Evolutionary conservation across 2,797 vertebrate species (phyloP), one percentile per base, ranked within the genome.

Genomic region (Lepus oiostolus): DNA sequence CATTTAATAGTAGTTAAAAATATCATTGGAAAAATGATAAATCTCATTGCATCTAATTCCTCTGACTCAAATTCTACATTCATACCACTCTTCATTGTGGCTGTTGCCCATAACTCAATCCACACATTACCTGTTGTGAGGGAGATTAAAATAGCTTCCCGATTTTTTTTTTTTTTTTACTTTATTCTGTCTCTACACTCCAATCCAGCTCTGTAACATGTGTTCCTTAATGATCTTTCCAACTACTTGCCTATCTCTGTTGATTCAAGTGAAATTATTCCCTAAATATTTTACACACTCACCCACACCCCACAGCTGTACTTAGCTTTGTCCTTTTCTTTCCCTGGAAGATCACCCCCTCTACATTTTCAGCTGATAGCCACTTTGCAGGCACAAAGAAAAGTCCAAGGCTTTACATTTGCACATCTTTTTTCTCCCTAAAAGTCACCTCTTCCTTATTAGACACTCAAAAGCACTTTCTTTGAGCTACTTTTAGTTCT

Each of bases 401-500:
- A 81, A 87, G 28, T 38, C 12, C 21, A 70, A 6, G 30, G 19
- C 38, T 90, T 84, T 86, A 17, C 9, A 21, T 30, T 35, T n/a
- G 17, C 22, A 26, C 9, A 11, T 80, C 47, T 52, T 76, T 74
- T 42, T 88, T 74, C 52, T 28, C 4, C 42, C 9, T 19, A 21
- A 67, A 71, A 94, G 28, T n/a, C 16, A 38, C 71, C n/a, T 62
- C 35, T 47, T 77, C 24, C 10, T 32, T 75, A 30, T 17, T 80
- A 76, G 7, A 16, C 9, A 24, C 62, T 84, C 35, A 76, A 62
- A 94, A 81, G 17, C 68, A 75, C 30, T 79, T 90, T 68, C 91
- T 94, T 88, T 32, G 32, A 75, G 28, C 8, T 3, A 52, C 6
- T 47, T 91, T 82, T 50, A 74, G 81, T 52, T 87, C 93, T 70